phyloP scores from a whole-genome alignment of 2,113 vertebrate genomes.

The Macquaria australasica region DNA sequence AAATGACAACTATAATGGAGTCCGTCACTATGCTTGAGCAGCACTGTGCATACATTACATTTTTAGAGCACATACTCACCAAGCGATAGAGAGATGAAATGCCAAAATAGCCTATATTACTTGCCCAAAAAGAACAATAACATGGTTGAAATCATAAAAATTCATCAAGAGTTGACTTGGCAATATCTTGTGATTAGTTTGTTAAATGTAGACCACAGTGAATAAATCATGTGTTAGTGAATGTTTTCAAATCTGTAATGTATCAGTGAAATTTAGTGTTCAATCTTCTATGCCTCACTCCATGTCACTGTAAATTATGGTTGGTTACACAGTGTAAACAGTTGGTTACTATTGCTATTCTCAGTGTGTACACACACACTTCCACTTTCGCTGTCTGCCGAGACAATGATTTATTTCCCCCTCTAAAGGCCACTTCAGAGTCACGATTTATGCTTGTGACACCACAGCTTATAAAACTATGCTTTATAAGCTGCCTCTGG shows the following conservation, averaged over 20 bases:
- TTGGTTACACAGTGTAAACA: conserved; percentile 32
- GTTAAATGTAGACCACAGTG: neutral
- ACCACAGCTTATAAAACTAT: conserved; percentile 61
- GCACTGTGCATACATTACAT: conserved; percentile 29
- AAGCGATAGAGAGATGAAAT: conserved; percentile 37
- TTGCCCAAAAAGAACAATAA: conserved; percentile 27
- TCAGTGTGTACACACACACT: neutral
- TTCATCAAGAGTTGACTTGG: neutral
- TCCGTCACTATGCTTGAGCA: conserved; percentile 20
- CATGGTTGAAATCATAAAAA: neutral
- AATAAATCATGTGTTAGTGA: neutral
- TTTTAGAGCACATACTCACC: neutral
- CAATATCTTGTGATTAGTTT: neutral
- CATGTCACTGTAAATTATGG: conserved; percentile 29
- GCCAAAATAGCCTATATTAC: conserved; percentile 21
- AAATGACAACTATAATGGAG: conserved; percentile 38
- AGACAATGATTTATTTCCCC: conserved; percentile 68
- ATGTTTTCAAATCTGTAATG: conserved; percentile 5
- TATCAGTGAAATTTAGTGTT: conserved; percentile 14
- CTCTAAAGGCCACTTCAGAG: conserved; percentile 51
- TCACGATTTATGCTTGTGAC: conserved; percentile 62
- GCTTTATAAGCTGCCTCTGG: conserved; percentile 56
- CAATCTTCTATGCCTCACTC: neutral
- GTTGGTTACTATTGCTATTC: conserved; percentile 14
- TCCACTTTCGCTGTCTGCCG: neutral